Evolutionary conservation across 2,888 invertebrate species (phyloP), one percentile per base, ranked within the genome.

Genomic region (Sphinx pinastri): DNA sequence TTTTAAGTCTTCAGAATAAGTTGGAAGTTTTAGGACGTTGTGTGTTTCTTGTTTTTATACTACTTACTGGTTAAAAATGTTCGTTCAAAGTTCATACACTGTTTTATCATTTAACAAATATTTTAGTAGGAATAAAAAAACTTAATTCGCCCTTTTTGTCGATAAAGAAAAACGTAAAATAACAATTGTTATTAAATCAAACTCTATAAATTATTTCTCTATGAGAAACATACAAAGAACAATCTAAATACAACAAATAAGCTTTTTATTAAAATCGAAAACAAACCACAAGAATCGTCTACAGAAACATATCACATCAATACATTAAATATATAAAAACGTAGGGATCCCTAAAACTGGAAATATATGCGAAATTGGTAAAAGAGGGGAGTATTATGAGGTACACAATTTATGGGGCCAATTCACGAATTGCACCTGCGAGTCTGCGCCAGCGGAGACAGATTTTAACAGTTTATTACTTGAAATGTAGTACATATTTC

Each of bases 371-470:
- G 81, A 80, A 86, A 87, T 87, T 84, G 84, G 82, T 82, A 86
- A 84, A 81, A 81, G 81, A 83, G 85, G 87, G 84, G 81, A 80
- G 82, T 84, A 84, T 87, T 87, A 88, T 87, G 83, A 86, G 87
- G 84, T 84, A 77, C 76, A 75, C 81, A 87, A 88, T 89, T 88
- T 88, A 89, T 88, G 82, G 81, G 76, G 72, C 78, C 84, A 86
- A 88, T 86, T 85, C 83, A 78, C 79, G 76, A 74, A 81, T 78
- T 77, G 81, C 89, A 90, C 88, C 90, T 90, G 90, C 80, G 78
- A 74, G 73, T 71, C 71, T 73, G 74, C 57, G 57, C 49, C 19
- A 38, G 14, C 68, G 47, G 76, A 76, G 79, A 79, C 78, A 78
- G 82, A 80, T 80, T 77, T 76, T 67, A 72, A 75, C 72, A 77